Conservation (phyloP, 2,113 vertebrate species). For the Chinchilla lanigera region DNA sequence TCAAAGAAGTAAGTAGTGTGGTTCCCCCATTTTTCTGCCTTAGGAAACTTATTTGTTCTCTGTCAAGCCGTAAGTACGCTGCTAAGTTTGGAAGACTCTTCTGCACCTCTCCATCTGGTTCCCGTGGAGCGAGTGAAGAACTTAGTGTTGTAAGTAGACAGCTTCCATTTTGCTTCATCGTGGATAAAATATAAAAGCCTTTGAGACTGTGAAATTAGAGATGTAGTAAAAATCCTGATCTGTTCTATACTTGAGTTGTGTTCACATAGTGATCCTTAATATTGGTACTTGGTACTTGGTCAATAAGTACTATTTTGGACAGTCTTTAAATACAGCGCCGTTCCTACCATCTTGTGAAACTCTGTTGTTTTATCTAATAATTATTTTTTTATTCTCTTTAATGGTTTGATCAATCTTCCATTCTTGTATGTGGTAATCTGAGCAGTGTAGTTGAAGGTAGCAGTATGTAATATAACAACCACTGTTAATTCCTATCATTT, state of each 20-base stretch:
- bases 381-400: no score
- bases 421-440: no score
- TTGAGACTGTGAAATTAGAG: neutral
- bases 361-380: no score
- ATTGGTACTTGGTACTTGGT: neutral
- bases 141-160: slow-evolving; percentile 89
- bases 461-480: no score
- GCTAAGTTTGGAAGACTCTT: slow-evolving; percentile 92
- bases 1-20: neutral
- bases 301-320: neutral
- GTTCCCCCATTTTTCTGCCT: slow-evolving; percentile 68
- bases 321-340: neutral
- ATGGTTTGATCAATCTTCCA: no score
- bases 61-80: slow-evolving; percentile 95
- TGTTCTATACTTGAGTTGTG: neutral
- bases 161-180: neutral
- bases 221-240: neutral
- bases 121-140: slow-evolving; percentile 90
- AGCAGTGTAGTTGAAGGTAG: no score
- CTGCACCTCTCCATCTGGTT: slow-evolving; percentile 90
- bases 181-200: neutral
- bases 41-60: slow-evolving; percentile 93
- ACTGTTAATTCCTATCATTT: no score
- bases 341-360: no score
- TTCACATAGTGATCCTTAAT: neutral